Base-by-base conservation (phyloP, 53 echinoderm and acorn worm genomes). In the Mesocentrotus franciscanus region DNA sequence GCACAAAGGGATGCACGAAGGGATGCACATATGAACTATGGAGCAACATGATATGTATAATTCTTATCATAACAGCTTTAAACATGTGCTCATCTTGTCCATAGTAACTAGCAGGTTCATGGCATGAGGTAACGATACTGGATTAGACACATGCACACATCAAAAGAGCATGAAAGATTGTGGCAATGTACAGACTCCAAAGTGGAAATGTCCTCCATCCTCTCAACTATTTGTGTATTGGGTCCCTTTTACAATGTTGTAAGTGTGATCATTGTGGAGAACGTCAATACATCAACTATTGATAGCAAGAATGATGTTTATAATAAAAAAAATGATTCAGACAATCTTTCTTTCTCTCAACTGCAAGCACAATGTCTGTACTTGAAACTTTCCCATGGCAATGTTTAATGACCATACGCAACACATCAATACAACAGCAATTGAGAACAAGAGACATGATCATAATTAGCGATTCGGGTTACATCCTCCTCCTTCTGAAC, bases 351-450 rank as follows among this genome's bases (percentile, higher is more conserved):
- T 49, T 49, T 49, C 49, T n/a, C n/a, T n/a, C n/a, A n/a, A n/a
- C n/a, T 49, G 49, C 49, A 4, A 49, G 49, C 49, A 49, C 49
- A 7, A 49, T 49, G 49, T 49, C 49, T 49, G 49, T 39, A 39
- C 39, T 39, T 1, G 3, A 39, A 39, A 39, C 49, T 49, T 49
- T 49, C 49, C 49, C 49, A 49, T 49, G 49, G 6, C 49, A 49
- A 49, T 49, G 8, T 30, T 30, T 10, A 74, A 74, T 74, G 74
- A 39, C 36, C 36, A 81, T 81, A 15, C 36, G 36, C 76, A 30
- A 76, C 76, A 76, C 76, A 76, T 32, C 42, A 36, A 81, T 39
- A 39, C 42, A 81, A 33, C 81, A 81, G 81, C 81, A 81, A 32
- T 74, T 9, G 29, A 8, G 81, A 18, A 20, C 18, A 42, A 39